Base-by-base conservation (phyloP, 2,797 vertebrate species). In the Melanotaenia parkinsoni region DNA sequence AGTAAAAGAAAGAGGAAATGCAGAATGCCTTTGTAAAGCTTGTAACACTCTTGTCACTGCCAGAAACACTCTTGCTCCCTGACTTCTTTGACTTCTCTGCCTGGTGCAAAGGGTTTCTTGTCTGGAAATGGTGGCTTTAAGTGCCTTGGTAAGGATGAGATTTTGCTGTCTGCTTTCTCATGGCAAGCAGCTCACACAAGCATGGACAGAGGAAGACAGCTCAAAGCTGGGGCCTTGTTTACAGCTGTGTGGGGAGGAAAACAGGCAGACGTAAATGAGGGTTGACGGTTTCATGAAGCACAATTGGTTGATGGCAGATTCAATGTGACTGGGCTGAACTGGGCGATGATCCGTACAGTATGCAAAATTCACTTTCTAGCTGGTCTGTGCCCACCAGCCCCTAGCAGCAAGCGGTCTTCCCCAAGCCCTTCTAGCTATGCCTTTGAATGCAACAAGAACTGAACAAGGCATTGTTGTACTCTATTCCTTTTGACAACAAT, bases 291-390 rank as follows among this genome's bases (percentile, higher is more conserved):
- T 97, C 97, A 97, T 96, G 96, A 96, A 97, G 96, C 96, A 97
- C 96, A 96, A 92, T 95, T 94, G 96, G 95, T 95, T 98, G 98
- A 98, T 93, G 94, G 94, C 95, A 96, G 96, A 99, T 99, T 96
- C 95, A 95, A 97, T 96, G 95, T 98, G 97, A 99, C 98, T 98
- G 95, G 91, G 94, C 96, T 97, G 97, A 96, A 97, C 96, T 95
- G 96, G 96, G 96, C 96, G 96, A 96, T 98, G 98, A 99, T 99
- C 97, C 96, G 95, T 98, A 97, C 98, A 99, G 97, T 97, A 98
- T 98, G 97, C 96, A 97, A 96, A 97, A 96, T 95, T 96, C 96
- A 95, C 96, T 96, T 94, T 94, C 94, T 95, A 95, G 96, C 97
- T 97, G 97, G 97, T 98, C 95, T 95, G 95, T 95, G 96, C 96